A percentile compares a stretch with the other conserved stretches of the same genome.
phyloP scores from a whole-genome alignment of 2,888 invertebrate species.

The Mesochorus sp. region DNA sequence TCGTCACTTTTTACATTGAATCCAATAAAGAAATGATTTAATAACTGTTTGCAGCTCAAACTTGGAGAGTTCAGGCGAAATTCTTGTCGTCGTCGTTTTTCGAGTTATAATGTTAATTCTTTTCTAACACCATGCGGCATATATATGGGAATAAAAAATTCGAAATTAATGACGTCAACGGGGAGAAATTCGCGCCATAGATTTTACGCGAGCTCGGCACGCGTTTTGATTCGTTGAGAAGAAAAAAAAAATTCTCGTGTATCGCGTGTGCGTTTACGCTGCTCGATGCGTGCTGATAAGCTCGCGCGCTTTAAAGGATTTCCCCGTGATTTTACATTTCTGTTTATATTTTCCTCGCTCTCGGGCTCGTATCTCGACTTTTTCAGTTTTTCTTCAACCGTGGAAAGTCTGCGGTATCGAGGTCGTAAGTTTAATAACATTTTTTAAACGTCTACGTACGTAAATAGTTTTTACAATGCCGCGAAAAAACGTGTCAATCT shows the following conservation, averaged over 20 bases:
- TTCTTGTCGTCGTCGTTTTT: too few species aligned
- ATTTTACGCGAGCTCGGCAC: slow-evolving; percentile 52
- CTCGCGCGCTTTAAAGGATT: slow-evolving; percentile 59
- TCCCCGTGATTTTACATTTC: slow-evolving; percentile 22
- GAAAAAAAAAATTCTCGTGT: slow-evolving; percentile 42
- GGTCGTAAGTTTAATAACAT: slow-evolving; percentile 29
- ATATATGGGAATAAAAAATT: too few species aligned
- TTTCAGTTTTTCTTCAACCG: slow-evolving; percentile 20
- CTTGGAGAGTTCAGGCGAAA: too few species aligned
- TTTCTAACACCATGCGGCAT: too few species aligned
- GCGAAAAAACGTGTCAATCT: slow-evolving; percentile 64
- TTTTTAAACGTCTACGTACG: background rate
- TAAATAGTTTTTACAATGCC: slow-evolving; percentile 42
- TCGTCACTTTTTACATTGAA: too few species aligned
- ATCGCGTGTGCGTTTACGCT: slow-evolving; percentile 72
- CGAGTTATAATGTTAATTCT: too few species aligned
- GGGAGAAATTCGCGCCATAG: slow-evolving; percentile 58
- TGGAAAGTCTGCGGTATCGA: slow-evolving; percentile 29
- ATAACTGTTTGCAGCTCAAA: too few species aligned
- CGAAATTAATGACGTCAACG: too few species aligned
- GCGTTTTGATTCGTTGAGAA: background rate
- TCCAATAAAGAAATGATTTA: too few species aligned
- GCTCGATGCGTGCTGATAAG: slow-evolving; percentile 73
- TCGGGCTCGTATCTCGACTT: background rate
- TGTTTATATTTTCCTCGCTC: background rate